Conservation (phyloP, 2,888 invertebrate species). For the Heliconius cydno region DNA sequence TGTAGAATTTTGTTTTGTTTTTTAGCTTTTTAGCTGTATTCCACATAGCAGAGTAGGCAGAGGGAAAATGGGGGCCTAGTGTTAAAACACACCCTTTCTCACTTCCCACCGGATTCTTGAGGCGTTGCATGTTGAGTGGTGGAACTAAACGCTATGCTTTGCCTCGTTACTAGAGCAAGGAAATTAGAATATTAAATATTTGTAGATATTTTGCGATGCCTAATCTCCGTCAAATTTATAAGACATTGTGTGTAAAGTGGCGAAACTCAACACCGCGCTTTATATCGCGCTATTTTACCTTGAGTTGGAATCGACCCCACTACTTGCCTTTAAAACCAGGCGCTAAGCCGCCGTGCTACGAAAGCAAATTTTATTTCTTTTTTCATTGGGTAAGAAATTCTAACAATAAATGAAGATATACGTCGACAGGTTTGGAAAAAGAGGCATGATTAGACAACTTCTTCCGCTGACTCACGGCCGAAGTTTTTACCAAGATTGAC, state of each 20-base stretch:
- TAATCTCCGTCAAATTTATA: neutral
- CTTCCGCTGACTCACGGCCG: conserved; percentile 37
- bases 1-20: neutral
- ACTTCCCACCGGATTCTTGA: neutral
- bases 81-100: too few relatives aligned
- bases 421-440: conserved; percentile 32
- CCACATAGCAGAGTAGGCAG: neutral
- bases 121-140: neutral
- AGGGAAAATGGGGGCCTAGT: neutral
- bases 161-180: too few relatives aligned
- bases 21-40: neutral
- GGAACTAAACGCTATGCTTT: neutral
- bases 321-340: neutral
- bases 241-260: neutral
- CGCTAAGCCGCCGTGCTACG: neutral
- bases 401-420: conserved; percentile 33
- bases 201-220: neutral
- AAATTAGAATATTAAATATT: neutral
- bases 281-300: too few relatives aligned
- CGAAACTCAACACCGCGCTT: too few relatives aligned
- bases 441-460: conserved; percentile 39
- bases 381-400: neutral
- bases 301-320: neutral
- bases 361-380: neutral
- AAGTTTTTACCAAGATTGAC: conserved; percentile 34